phyloP scores from a whole-genome alignment of 2,113 vertebrate species.

The Cyphomyrus discorhynchus region DNA sequence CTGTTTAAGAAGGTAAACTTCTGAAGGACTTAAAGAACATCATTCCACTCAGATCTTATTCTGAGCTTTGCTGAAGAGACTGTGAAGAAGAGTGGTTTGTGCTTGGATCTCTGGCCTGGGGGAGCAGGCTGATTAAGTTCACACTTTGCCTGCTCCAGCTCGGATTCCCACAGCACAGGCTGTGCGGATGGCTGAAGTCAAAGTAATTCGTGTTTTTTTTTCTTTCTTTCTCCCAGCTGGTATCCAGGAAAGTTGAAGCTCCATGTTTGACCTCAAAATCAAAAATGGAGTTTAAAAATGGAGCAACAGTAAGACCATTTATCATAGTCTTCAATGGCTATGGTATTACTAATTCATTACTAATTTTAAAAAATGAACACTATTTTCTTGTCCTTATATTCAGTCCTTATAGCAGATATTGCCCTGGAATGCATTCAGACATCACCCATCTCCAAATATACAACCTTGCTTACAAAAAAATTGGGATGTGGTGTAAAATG shows the following conservation, averaged over 20 bases:
- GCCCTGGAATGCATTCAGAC: not conserved
- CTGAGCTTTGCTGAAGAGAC: not conserved
- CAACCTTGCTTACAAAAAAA: not conserved
- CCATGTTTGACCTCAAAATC: not conserved
- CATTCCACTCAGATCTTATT: not conserved
- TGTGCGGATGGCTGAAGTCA: not conserved
- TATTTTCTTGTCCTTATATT: not conserved
- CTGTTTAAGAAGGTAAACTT: not conserved
- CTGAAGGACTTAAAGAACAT: not conserved
- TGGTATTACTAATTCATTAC: not conserved
- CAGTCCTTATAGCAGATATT: not conserved
- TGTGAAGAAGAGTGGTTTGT: not conserved
- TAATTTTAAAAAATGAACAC: not conserved
- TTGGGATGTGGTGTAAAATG: not conserved
- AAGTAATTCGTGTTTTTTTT: not conserved
- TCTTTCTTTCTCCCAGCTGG: not conserved
- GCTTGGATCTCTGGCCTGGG: constrained; percentile 1
- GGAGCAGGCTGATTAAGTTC: not conserved
- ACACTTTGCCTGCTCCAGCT: not conserved
- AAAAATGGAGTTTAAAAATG: not conserved
- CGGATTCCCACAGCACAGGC: not conserved
- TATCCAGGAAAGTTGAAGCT: not conserved
- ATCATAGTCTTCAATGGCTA: not conserved
- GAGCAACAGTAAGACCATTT: not conserved
- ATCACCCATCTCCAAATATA: not conserved